Conservation (phyloP, 2,797 vertebrate genomes). For the Darevskia nairensis region DNA sequence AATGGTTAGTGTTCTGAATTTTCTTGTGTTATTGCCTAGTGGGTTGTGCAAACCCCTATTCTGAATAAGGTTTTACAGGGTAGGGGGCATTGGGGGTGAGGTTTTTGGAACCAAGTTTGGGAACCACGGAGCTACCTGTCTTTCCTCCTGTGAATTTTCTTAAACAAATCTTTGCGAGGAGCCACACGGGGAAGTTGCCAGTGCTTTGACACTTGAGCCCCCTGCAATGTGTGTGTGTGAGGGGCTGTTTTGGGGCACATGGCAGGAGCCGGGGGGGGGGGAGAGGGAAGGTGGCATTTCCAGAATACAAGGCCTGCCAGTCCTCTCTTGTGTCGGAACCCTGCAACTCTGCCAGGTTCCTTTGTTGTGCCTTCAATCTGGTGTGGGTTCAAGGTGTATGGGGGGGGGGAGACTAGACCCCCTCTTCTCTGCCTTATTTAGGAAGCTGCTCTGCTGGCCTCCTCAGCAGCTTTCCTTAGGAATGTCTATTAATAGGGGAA, state of each 20-base stretch:
- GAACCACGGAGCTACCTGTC: too few species aligned
- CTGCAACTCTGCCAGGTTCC: neutral
- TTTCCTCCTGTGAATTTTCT: too few species aligned
- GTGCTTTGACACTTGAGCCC: neutral
- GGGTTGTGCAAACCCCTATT: too few species aligned
- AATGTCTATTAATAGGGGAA: slow-evolving; percentile 72
- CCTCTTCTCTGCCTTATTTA: slow-evolving; percentile 65
- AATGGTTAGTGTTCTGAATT: too few species aligned
- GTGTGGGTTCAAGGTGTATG: too few species aligned
- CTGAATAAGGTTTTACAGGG: too few species aligned
- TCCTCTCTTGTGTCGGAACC: neutral
- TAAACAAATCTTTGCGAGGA: too few species aligned
- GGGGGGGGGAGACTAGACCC: neutral
- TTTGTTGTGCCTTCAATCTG: too few species aligned
- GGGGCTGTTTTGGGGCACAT: neutral
- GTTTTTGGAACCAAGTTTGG: too few species aligned
- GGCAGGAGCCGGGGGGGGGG: rapidly evolving
- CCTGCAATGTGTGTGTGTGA: neutral
- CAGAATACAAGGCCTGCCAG: neutral
- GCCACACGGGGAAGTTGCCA: too few species aligned
- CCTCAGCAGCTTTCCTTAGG: slow-evolving; percentile 60
- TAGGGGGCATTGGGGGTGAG: too few species aligned
- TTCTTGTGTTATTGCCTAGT: too few species aligned
- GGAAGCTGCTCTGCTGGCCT: neutral
- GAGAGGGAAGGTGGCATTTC: neutral